Base-by-base conservation (phyloP, 2,797 vertebrate species). In the Hyperoplus immaculatus region DNA sequence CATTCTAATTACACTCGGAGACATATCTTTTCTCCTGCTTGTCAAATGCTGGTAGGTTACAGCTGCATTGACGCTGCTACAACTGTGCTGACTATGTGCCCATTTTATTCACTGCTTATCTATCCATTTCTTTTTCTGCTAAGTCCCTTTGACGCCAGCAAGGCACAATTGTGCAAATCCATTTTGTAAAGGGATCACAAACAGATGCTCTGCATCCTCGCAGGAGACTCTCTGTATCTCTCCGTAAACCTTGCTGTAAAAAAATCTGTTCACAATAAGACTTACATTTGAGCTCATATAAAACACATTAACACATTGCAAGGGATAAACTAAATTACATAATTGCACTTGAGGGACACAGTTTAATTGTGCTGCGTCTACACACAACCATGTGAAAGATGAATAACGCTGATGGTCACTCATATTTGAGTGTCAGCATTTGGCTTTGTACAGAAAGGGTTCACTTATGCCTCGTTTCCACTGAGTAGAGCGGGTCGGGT, bases 1-100 rank as follows among this genome's bases (percentile, higher is more conserved):
- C 72, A 75, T 79, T 89, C 76, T 80, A 88, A 89, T 86, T 70
- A 78, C 66, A 66, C n/a, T 61, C 42, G 8, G 64, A 56, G 50
- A 62, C 76, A n/a, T 70, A 74, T 41, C 72, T 62, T 59, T 72
- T 73, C 46, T 55, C 38, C 45, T 29, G 13, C 53, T 77, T 68
- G 65, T 81, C 73, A 72, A 59, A 77, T 51, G 71, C 62, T 74
- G 42, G 43, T 55, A 43, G 58, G 63, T 46, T 81, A 61, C 78
- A 15, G 14, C 57, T 66, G 11, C 38, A 43, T 70, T 78, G 57
- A 65, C 63, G 60, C 43, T 18, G 47, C 56, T 60, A 15, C 51
- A 43, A 38, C 55, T 50, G 59, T 66, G 49, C 47, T 74, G 53
- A 50, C 50, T 58, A 14, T 42, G 46, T 69, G 9, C 69, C 18